Evolutionary conservation across 2,113 vertebrate genomes (phyloP).

Genomic region (Trogon surrucura): DNA sequence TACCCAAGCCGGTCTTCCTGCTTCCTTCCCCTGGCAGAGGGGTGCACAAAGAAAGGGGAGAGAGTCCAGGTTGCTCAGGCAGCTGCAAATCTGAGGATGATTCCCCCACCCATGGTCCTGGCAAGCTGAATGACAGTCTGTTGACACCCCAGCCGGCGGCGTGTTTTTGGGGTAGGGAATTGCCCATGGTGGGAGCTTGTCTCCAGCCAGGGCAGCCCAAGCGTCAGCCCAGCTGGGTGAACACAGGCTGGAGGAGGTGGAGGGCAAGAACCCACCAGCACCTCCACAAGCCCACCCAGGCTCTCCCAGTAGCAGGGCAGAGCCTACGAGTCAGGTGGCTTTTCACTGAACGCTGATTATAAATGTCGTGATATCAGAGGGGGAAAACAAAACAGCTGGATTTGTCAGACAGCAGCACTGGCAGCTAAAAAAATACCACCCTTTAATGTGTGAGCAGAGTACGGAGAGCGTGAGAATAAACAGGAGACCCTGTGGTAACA

Average conservation of each 20-base stretch:
- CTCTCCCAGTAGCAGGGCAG: background rate
- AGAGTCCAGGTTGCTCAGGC: background rate
- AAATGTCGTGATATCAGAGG: constrained; percentile 44
- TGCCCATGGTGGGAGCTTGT: background rate
- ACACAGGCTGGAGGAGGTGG: background rate
- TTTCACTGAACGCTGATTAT: background rate
- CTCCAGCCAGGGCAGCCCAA: background rate
- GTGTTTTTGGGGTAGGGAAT: background rate
- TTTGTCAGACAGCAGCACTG: constrained; percentile 14
- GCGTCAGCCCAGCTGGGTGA: background rate
- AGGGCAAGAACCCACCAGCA: background rate
- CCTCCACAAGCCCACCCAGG: background rate
- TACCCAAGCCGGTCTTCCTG: background rate
- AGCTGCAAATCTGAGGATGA: background rate
- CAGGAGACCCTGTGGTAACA: constrained; percentile 31
- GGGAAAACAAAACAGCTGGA: constrained; percentile 49
- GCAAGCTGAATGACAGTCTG: background rate
- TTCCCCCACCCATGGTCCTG: background rate
- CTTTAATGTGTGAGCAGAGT: constrained; percentile 32
- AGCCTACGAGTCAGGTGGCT: background rate
- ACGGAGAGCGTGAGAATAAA: constrained; percentile 17
- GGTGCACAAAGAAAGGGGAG: background rate
- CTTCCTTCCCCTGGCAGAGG: background rate
- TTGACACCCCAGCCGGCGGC: background rate
- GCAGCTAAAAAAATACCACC: constrained; percentile 55